Percentiles rank a stretch among this genome's conserved stretches.
Conservation (phyloP, 2,797 vertebrate species). For the Acomys russatus region DNA sequence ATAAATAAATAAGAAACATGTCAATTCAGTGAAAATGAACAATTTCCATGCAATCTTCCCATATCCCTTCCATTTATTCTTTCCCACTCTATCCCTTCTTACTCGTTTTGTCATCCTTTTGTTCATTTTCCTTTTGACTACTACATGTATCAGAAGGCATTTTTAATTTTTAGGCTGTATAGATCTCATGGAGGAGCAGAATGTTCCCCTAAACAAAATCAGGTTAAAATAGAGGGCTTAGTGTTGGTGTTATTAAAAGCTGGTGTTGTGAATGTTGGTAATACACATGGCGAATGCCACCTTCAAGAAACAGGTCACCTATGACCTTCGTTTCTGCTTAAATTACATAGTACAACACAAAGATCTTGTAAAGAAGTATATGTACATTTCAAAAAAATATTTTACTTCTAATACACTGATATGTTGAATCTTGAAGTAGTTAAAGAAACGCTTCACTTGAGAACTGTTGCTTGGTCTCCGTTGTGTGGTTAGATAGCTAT, state of each 20-base stretch:
- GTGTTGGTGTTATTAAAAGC: neutral
- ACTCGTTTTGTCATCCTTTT: neutral
- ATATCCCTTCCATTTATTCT: neutral
- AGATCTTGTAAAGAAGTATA: neutral
- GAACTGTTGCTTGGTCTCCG: neutral
- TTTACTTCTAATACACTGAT: neutral
- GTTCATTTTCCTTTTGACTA: neutral
- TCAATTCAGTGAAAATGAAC: neutral
- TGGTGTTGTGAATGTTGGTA: neutral
- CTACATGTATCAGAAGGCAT: neutral
- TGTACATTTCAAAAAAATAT: neutral
- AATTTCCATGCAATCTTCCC: neutral
- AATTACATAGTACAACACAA: neutral
- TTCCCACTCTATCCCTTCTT: neutral
- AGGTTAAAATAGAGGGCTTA: neutral
- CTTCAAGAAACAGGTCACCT: neutral
- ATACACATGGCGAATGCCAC: neutral
- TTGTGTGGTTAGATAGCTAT: neutral
- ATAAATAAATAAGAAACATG: neutral
- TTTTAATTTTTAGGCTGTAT: neutral
- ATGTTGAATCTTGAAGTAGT: constrained; percentile 35
- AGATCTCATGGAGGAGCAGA: neutral
- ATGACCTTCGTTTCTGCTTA: neutral
- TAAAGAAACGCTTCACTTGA: constrained; percentile 49
- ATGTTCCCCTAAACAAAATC: neutral